phyloP scores from a whole-genome alignment of 2,888 invertebrate genomes.

The Agrochola litura region DNA sequence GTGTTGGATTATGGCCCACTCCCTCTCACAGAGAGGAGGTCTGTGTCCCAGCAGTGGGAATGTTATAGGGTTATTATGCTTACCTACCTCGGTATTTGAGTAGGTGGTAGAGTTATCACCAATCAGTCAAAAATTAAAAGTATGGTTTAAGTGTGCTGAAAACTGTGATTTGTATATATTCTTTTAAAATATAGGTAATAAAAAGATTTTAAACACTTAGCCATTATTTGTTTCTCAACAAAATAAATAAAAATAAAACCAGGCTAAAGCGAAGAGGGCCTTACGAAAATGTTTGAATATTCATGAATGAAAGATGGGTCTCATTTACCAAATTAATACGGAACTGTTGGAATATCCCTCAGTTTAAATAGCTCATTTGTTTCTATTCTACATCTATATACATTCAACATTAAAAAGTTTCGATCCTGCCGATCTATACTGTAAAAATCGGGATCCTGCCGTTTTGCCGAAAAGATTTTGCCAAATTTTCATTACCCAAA shows the following conservation, averaged over 20 bases:
- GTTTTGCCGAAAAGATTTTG: too few species aligned
- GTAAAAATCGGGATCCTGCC: too few species aligned
- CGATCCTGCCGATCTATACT: background rate
- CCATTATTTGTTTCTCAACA: conserved; percentile 16
- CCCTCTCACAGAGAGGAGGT: too few species aligned
- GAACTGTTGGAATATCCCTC: conserved; percentile 58
- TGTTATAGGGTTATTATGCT: background rate
- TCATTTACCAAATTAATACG: conserved; percentile 79
- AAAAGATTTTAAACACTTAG: background rate
- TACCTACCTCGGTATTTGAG: background rate
- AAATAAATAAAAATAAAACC: background rate
- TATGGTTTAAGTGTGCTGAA: too few species aligned
- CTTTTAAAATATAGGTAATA: background rate
- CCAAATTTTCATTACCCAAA: too few species aligned
- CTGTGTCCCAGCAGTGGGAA: background rate
- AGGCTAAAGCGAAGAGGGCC: conserved; percentile 53
- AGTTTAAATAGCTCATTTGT: background rate
- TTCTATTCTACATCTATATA: background rate
- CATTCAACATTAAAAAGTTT: too few species aligned
- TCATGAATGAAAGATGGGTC: conserved; percentile 72
- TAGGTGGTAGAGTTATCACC: background rate
- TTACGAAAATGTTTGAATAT: conserved; percentile 74
- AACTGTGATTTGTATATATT: background rate
- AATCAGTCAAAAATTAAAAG: background rate
- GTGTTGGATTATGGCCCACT: background rate